Evolutionary conservation across 23 tunicate species (phyloP).

Genomic region (Trididemnum nubilum): DNA sequence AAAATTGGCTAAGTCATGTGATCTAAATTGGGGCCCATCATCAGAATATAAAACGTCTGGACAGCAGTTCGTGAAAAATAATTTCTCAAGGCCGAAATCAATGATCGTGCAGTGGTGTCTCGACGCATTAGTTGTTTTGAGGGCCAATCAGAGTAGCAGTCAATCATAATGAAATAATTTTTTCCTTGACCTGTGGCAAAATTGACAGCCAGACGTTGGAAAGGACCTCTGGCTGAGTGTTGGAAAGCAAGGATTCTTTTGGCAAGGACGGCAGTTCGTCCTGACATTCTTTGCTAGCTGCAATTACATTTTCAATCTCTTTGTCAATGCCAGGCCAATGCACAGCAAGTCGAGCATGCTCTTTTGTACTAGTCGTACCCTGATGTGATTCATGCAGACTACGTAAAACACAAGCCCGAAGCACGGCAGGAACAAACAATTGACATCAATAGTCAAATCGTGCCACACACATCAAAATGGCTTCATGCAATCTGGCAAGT

Average conservation of each 20-base stretch:
- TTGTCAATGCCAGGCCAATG: neutral
- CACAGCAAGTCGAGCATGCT: conserved; percentile 1
- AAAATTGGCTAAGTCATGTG: neutral
- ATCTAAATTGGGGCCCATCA: too few species aligned
- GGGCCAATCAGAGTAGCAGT: too few species aligned
- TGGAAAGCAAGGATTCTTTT: neutral
- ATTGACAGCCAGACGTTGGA: neutral
- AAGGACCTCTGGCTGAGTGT: neutral
- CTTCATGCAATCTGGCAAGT: neutral
- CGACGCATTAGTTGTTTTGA: neutral
- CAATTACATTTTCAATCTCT: neutral
- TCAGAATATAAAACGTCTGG: neutral
- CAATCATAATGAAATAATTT: conserved; percentile 5
- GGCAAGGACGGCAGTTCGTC: neutral
- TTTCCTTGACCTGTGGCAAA: neutral
- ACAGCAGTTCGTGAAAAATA: neutral
- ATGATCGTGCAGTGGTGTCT: too few species aligned
- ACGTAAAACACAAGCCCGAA: neutral
- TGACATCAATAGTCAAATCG: neutral
- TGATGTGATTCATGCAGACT: neutral
- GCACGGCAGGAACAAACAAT: neutral
- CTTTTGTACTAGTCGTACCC: too few species aligned
- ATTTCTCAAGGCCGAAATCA: neutral
- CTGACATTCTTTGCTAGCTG: neutral
- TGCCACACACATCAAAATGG: neutral